Evolutionary conservation across 2,888 invertebrate species (phyloP).

Genomic region (Folsomia candida): DNA sequence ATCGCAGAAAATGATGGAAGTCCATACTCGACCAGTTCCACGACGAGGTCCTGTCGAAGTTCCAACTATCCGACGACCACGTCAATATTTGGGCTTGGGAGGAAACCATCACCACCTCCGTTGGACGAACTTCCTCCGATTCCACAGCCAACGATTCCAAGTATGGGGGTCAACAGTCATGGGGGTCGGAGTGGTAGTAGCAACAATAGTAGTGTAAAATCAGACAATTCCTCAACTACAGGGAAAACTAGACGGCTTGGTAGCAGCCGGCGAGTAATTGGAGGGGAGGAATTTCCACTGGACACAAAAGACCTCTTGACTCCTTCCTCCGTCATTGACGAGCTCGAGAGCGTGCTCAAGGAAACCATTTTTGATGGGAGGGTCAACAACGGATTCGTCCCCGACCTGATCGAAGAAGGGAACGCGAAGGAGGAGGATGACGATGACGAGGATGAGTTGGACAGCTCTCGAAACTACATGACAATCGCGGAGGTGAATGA

Average conservation of each 20-base stretch:
- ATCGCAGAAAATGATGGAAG: conserved; percentile 73
- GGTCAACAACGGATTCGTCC: not conserved
- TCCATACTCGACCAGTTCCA: conserved; percentile 60
- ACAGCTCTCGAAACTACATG: conserved; percentile 43
- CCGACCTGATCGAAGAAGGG: not conserved
- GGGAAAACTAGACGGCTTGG: not conserved
- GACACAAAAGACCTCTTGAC: not conserved
- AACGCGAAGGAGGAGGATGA: conserved; percentile 25
- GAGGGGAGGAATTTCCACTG: conserved; percentile 1
- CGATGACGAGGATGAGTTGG: conserved; percentile 30
- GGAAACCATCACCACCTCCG: conserved; percentile 43
- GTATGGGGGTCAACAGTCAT: not conserved
- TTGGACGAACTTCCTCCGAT: conserved; percentile 45
- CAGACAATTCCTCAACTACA: conserved; percentile 9
- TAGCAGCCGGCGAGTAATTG: no score
- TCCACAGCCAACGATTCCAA: conserved; percentile 14
- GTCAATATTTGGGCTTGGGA: conserved; percentile 40
- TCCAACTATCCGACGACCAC: conserved; percentile 45
- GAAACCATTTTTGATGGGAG: conserved; percentile 6
- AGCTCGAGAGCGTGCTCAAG: conserved; percentile 3
- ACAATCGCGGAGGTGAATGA: conserved; percentile 47
- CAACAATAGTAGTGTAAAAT: conserved; percentile 19
- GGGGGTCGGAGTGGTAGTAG: conserved; percentile 4
- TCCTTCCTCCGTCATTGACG: conserved; percentile 10
- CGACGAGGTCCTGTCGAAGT: conserved; percentile 34